Conservation (phyloP, 2,888 invertebrate species). For the Pollenia amentaria region DNA sequence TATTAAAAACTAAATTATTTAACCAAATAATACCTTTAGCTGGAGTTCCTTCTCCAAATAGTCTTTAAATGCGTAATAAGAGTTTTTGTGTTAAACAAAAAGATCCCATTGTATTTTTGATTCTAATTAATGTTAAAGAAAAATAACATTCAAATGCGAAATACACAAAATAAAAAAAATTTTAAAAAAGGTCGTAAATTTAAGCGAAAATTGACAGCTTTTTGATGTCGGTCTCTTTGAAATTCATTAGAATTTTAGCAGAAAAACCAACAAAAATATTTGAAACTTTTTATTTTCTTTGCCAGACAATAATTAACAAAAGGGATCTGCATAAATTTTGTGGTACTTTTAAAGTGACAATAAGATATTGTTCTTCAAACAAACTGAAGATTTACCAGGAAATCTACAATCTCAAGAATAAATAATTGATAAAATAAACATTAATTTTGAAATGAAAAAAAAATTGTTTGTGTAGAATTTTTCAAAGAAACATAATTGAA, state of each 20-base stretch:
- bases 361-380: neutral
- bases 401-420: constrained; percentile 42
- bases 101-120: constrained; percentile 5
- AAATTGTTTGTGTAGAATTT: neutral
- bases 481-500: too few species aligned
- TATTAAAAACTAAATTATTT: too few species aligned
- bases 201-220: constrained; percentile 48
- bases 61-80: neutral
- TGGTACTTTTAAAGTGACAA: constrained; percentile 20
- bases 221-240: constrained; percentile 70
- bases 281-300: neutral
- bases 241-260: constrained; percentile 68
- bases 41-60: neutral
- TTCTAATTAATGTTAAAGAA: neutral
- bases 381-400: neutral
- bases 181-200: constrained; percentile 49
- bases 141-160: neutral
- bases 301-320: constrained; percentile 38
- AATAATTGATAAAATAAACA: constrained; percentile 2
- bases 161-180: neutral
- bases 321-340: constrained; percentile 4
- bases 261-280: constrained; percentile 14
- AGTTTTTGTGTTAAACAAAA: constrained; percentile 7
- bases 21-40: too few species aligned
- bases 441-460: neutral